Percentiles rank a stretch among this genome's conserved stretches.
phyloP scores from a whole-genome alignment of 2,113 vertebrate species.

The Myotis brandtii region DNA sequence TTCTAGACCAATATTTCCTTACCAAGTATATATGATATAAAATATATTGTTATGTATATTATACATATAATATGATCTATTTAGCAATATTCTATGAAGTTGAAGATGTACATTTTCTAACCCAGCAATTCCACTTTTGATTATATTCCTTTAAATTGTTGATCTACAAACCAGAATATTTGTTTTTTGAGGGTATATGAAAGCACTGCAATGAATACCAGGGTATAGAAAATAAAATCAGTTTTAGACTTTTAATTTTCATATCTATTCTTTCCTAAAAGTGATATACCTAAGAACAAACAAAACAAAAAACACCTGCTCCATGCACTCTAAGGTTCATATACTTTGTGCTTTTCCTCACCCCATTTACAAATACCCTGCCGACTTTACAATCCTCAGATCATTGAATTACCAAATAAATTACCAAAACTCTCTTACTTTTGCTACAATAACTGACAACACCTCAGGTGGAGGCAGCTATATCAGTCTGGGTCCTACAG shows the following conservation, averaged over 20 bases:
- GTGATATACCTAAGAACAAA: neutral
- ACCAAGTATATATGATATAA: neutral
- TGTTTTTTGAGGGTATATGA: neutral
- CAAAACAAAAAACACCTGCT: neutral
- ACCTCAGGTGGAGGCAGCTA: neutral
- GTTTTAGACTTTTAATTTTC: neutral
- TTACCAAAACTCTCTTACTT: neutral
- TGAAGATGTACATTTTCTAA: neutral
- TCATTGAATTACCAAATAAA: neutral
- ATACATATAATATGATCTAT: neutral
- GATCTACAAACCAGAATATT: neutral
- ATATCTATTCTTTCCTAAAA: neutral
- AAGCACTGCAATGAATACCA: neutral
- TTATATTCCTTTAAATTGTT: neutral
- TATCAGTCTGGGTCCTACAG: neutral
- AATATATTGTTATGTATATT: neutral
- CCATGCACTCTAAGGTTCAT: neutral
- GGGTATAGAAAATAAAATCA: neutral
- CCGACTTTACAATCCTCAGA: neutral
- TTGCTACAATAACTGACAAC: neutral
- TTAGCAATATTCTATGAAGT: neutral
- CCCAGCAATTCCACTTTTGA: neutral
- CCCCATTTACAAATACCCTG: neutral
- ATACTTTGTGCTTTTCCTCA: neutral
- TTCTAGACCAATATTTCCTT: neutral